phyloP scores from a whole-genome alignment of 92 coral and sea anemone species.

The Actinostola sp. region DNA sequence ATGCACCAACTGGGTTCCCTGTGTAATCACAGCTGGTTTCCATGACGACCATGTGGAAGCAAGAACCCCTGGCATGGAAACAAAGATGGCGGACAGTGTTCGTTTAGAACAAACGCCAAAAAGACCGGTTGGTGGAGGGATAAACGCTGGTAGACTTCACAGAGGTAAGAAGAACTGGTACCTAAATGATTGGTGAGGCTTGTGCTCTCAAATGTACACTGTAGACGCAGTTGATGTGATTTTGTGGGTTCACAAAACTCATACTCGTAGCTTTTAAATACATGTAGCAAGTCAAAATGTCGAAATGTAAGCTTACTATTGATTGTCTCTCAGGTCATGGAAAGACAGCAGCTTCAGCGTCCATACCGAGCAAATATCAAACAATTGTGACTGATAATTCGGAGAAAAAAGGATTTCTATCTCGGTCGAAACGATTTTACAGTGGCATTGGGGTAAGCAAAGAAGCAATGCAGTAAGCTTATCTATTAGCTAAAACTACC shows the following conservation, averaged over 20 bases:
- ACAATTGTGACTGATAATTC: slow-evolving; percentile 89
- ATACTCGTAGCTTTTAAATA: too few relatives aligned
- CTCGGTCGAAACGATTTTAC: slow-evolving; percentile 78
- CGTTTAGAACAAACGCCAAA: slow-evolving; percentile 71
- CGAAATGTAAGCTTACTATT: not conserved
- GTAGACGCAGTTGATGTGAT: too few relatives aligned
- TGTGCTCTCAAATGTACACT: too few relatives aligned
- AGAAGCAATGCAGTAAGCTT: too few relatives aligned
- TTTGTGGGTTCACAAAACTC: too few relatives aligned
- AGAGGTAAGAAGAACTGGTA: slow-evolving; percentile 57
- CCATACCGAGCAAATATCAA: slow-evolving; percentile 95
- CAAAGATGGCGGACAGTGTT: slow-evolving; percentile 96
- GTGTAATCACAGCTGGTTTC: slow-evolving; percentile 15
- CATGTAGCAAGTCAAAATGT: too few relatives aligned
- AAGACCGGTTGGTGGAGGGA: slow-evolving; percentile 89
- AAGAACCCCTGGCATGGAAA: slow-evolving; percentile 1
- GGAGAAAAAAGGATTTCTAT: slow-evolving; percentile 92
- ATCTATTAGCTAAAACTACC: too few relatives aligned
- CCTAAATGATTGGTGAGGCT: not conserved
- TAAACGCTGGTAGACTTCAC: slow-evolving; percentile 87
- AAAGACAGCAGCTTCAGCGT: slow-evolving; percentile 91
- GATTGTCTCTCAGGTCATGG: slow-evolving; percentile 77
- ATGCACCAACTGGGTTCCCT: slow-evolving; percentile 16
- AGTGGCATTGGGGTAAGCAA: slow-evolving; percentile 56
- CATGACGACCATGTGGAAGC: slow-evolving; percentile 19